phyloP scores from a whole-genome alignment of 1,140 invertebrate genomes.

The Atta cephalotes region DNA sequence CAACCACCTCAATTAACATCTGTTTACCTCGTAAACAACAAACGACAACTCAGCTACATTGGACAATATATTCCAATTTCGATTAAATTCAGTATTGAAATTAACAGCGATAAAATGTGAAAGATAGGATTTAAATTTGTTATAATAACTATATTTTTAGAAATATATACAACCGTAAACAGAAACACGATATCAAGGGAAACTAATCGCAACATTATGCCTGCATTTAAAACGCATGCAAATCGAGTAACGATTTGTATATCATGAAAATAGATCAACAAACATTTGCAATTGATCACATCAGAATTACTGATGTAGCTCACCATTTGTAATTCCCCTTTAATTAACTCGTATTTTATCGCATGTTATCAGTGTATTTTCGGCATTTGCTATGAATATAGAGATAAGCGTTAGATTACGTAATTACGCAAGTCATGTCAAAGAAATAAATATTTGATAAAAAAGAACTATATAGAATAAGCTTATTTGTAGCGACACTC shows the following conservation, averaged over 20 bases:
- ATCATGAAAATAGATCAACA: conserved; percentile 33
- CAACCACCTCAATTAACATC: not conserved
- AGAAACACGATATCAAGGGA: not conserved
- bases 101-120: not conserved
- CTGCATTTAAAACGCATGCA: conserved; percentile 16
- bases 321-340: conserved; percentile 25
- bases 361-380: not conserved
- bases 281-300: conserved; percentile 15
- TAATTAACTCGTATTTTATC: conserved; percentile 39
- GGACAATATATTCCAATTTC: not conserved
- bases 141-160: not conserved
- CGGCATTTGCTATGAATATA: not conserved
- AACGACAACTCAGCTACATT: not conserved
- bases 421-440: not conserved
- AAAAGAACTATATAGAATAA: not conserved
- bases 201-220: conserved; percentile 32
- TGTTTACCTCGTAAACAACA: not conserved
- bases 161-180: not conserved
- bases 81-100: conserved; percentile 9
- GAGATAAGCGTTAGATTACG: not conserved
- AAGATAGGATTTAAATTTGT: not conserved
- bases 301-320: conserved; percentile 22
- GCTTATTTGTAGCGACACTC: not conserved
- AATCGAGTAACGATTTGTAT: conserved; percentile 45
- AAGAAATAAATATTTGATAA: conserved; percentile 7